These are phyloP conservation scores for Holothuria leucospilota DNA, from an alignment of 53 echinoderm and acorn worm genomes.

Conservation along the genomic window DNA sequence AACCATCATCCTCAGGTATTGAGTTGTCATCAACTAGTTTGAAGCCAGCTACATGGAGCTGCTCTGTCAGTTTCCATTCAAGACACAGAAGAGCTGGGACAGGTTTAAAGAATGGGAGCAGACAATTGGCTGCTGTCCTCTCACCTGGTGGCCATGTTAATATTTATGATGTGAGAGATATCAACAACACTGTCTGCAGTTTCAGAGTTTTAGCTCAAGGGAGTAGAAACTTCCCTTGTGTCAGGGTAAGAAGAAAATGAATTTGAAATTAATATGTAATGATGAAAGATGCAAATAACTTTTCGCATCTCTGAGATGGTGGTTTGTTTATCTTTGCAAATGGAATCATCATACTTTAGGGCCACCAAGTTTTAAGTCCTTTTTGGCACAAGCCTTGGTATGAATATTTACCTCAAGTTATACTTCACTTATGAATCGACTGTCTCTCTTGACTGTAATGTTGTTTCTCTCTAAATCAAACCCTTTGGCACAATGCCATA, in stretches of 20 bases:
- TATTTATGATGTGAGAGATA: constrained; percentile 6
- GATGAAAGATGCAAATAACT: too few species aligned
- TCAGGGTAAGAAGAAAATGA: constrained; percentile 4
- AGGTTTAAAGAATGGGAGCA: background rate
- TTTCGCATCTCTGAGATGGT: too few species aligned
- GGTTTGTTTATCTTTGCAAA: too few species aligned
- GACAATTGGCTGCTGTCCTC: background rate
- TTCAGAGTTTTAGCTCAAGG: background rate
- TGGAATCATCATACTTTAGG: too few species aligned
- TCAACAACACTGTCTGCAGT: background rate
- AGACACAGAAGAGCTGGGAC: background rate
- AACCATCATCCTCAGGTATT: background rate
- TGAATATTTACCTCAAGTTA: too few species aligned
- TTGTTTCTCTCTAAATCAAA: too few species aligned
- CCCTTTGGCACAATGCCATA: too few species aligned
- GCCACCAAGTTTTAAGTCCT: too few species aligned
- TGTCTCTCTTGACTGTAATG: too few species aligned
- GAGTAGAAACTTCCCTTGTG: background rate
- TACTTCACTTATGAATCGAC: too few species aligned
- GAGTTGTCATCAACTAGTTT: background rate
- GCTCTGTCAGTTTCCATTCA: background rate
- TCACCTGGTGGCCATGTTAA: background rate
- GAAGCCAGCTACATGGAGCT: background rate
- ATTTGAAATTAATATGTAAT: background rate
- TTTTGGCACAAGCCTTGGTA: too few species aligned